These are phyloP conservation scores for Umimayanthus kanabou DNA, from an alignment of 92 coral and sea anemone species.

Conservation along the genomic window DNA sequence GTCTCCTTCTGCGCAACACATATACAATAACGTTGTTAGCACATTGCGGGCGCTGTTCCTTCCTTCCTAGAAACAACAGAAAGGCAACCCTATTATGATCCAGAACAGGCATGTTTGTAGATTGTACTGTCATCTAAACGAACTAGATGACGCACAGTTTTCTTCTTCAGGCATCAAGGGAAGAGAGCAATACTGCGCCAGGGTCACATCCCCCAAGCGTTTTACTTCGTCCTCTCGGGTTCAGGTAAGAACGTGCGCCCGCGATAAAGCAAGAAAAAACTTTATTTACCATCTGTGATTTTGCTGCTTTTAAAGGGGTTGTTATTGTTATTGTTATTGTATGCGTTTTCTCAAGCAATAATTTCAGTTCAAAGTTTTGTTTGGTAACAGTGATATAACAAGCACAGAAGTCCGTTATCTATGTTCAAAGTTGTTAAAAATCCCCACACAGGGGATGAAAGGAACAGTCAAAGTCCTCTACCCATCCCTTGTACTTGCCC, in stretches of 20 bases:
- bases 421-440: too few species aligned
- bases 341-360: too few species aligned
- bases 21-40: too few species aligned
- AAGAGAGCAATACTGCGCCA: slow-evolving; percentile 90
- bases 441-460: too few species aligned
- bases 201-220: slow-evolving; percentile 97
- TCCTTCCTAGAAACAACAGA: too few species aligned
- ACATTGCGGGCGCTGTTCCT: neutral
- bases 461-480: too few species aligned
- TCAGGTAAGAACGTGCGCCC: slow-evolving; percentile 64
- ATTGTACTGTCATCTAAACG: neutral
- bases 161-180: slow-evolving; percentile 67
- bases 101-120: neutral
- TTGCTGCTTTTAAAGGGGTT: neutral
- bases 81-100: neutral
- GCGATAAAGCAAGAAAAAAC: neutral
- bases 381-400: too few species aligned
- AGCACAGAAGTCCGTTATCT: too few species aligned
- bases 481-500: too few species aligned
- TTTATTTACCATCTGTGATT: neutral
- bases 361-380: too few species aligned
- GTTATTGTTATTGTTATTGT: too few species aligned
- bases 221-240: slow-evolving; percentile 90
- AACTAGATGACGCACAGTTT: neutral
- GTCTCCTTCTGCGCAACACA: too few species aligned